phyloP scores from a whole-genome alignment of 2,797 vertebrate genomes.

The Thalassophryne amazonica region DNA sequence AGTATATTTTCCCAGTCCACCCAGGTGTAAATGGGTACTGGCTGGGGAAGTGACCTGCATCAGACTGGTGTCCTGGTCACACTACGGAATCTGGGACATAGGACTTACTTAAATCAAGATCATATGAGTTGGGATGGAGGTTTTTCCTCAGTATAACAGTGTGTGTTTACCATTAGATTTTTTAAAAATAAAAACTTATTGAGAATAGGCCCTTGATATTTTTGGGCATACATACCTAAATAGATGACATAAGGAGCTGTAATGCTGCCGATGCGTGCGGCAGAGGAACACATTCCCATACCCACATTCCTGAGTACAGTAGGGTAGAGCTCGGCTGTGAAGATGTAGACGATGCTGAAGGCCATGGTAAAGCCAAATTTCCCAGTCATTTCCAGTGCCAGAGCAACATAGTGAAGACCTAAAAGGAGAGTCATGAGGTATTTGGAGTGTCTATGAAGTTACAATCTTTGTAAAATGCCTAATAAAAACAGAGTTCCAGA shows the following conservation, averaged over 20 bases:
- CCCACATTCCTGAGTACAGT: constrained; percentile 92
- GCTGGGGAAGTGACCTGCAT: no score
- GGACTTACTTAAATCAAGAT: no score
- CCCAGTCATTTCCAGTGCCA: constrained; percentile 86
- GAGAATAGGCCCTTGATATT: no score
- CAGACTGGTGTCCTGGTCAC: no score
- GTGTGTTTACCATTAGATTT: no score
- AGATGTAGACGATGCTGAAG: constrained; percentile 90
- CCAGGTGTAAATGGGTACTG: no score
- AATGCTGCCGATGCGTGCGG: constrained; percentile 90
- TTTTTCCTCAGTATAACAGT: no score
- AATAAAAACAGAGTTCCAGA: no score
- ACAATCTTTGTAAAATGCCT: not conserved
- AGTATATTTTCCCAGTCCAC: no score
- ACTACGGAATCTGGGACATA: no score
- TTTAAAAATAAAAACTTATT: no score
- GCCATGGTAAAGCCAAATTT: constrained; percentile 93
- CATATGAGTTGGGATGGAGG: no score
- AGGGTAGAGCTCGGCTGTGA: constrained; percentile 91
- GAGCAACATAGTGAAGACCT: constrained; percentile 67
- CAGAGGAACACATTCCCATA: constrained; percentile 87
- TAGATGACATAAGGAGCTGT: constrained; percentile 90
- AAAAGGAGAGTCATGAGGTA: not conserved
- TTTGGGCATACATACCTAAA: constrained; percentile 81
- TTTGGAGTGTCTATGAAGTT: not conserved